A percentile compares a stretch with the other conserved stretches of the same genome.
phyloP scores from a whole-genome alignment of 2,797 vertebrate genomes.

The Rhinoraja longicauda region DNA sequence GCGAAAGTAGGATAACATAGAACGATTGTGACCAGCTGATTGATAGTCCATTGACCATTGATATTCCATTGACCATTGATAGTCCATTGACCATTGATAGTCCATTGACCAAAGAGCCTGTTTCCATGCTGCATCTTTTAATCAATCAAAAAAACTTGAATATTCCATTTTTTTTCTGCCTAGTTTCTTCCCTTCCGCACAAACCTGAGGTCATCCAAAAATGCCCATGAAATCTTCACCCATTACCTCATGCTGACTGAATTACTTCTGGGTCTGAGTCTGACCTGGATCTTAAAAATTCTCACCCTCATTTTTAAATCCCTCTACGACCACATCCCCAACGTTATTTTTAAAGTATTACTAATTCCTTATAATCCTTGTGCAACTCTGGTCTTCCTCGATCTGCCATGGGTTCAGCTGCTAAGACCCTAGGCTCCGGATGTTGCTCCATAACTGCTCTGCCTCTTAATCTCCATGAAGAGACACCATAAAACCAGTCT shows the following conservation, averaged over 20 bases:
- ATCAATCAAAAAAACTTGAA: not conserved
- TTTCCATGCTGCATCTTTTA: no score
- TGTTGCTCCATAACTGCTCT: not conserved
- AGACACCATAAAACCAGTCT: not conserved
- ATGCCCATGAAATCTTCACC: not conserved
- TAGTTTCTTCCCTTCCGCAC: not conserved
- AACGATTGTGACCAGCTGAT: no score
- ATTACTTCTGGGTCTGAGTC: not conserved
- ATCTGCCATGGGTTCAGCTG: not conserved
- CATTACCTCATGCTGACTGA: not conserved
- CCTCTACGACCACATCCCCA: not conserved
- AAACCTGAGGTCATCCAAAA: not conserved
- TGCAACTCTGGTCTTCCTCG: not conserved
- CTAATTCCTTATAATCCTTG: not conserved
- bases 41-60: no score
- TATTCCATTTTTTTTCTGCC: not conserved
- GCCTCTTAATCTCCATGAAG: not conserved
- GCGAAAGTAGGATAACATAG: no score
- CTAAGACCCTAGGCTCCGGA: not conserved
- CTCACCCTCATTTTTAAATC: not conserved
- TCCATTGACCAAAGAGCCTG: no score
- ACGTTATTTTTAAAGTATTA: not conserved
- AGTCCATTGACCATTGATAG: no score
- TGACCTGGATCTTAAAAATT: not conserved
- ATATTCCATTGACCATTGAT: no score